phyloP scores from a whole-genome alignment of 2,797 vertebrate species.

The Gallinago nigripennis region DNA sequence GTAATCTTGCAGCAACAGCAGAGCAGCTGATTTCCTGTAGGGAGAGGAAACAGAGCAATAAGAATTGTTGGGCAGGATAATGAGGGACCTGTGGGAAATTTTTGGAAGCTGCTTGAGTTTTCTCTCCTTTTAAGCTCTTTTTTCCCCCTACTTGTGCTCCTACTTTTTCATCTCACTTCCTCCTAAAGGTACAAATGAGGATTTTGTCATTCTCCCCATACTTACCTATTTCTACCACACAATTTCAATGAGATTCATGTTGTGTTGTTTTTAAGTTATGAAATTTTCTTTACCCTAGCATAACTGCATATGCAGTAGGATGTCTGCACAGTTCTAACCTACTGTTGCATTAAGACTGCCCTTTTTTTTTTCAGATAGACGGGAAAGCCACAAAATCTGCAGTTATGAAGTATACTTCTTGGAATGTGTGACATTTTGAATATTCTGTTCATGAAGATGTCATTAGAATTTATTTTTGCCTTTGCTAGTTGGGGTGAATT shows the following conservation, averaged over 20 bases:
- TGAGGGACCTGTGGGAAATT: not conserved
- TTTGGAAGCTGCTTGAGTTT: not conserved
- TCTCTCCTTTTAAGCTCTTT: not conserved
- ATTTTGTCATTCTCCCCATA: not conserved
- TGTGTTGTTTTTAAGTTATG: not conserved
- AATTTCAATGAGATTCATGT: not conserved
- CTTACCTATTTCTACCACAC: not conserved
- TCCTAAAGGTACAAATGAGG: not conserved
- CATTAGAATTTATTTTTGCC: not conserved
- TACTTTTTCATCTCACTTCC: not conserved
- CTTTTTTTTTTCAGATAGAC: not conserved
- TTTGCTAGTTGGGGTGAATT: not conserved
- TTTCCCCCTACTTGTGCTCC: not conserved
- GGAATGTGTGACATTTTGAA: not conserved
- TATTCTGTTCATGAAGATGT: not conserved
- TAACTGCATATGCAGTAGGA: not conserved
- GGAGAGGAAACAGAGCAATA: not conserved
- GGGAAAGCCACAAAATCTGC: not conserved
- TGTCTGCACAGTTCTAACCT: not conserved
- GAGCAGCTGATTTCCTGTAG: not conserved
- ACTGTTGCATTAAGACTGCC: not conserved
- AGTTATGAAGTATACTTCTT: not conserved
- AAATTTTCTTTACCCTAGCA: not conserved
- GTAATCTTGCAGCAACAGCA: not conserved
- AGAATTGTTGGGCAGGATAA: not conserved